phyloP scores from a whole-genome alignment of 2,113 vertebrate genomes.

The Indicator maculatus region DNA sequence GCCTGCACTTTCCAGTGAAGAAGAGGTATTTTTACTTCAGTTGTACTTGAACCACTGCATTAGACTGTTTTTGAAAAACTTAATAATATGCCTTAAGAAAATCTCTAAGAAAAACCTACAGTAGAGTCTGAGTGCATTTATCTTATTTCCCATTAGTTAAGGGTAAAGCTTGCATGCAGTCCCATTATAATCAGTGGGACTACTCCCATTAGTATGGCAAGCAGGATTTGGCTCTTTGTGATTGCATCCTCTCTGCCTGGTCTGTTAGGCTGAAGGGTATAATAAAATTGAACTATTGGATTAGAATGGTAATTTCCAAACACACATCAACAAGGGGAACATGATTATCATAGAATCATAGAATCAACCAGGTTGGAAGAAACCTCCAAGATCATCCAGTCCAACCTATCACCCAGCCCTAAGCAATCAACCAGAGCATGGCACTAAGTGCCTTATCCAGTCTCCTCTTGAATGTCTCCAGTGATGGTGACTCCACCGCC shows the following conservation, averaged over 20 bases:
- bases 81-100: not conserved
- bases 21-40: not conserved
- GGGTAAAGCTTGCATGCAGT: constrained; percentile 28
- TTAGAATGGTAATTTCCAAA: constrained; percentile 78
- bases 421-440: no score
- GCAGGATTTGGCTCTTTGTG: constrained; percentile 64
- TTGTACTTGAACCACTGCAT: not conserved
- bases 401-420: no score
- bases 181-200: constrained; percentile 53
- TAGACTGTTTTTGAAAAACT: constrained; percentile 6
- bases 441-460: no score
- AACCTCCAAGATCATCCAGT: no score
- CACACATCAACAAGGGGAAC: constrained; percentile 67
- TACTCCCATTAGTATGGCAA: constrained; percentile 52
- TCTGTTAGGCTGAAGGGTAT: constrained; percentile 67
- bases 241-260: constrained; percentile 67
- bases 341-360: constrained; percentile 4
- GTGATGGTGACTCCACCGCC: no score
- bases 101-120: not conserved
- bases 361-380: no score
- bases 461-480: no score
- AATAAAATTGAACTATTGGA: constrained; percentile 78
- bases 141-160: constrained; percentile 60
- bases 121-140: not conserved
- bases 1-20: not conserved